phyloP scores from a whole-genome alignment of 2,888 invertebrate species.

The Hybos culiciformis region DNA sequence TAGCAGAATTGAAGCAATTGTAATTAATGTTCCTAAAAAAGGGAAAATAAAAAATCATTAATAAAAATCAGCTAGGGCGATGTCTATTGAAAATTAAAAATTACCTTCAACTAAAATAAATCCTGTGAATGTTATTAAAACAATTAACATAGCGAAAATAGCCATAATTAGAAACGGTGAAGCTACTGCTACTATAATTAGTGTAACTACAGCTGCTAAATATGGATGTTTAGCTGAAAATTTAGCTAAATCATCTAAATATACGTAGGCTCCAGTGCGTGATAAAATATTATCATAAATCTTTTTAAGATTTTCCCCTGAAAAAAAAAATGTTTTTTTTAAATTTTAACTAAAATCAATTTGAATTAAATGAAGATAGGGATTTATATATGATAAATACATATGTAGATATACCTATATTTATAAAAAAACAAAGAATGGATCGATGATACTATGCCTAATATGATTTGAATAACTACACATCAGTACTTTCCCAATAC shows the following conservation, averaged over 20 bases:
- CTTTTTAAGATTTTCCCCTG: constrained; percentile 11
- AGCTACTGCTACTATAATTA: constrained; percentile 15
- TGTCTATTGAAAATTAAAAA: neutral
- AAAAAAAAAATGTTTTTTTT: too few species aligned
- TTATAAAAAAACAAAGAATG: too few species aligned
- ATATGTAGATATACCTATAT: too few species aligned
- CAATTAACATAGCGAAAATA: constrained; percentile 26
- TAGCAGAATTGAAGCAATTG: constrained; percentile 27
- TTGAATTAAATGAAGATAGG: too few species aligned
- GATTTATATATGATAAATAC: too few species aligned
- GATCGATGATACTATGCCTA: too few species aligned
- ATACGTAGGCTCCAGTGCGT: constrained; percentile 13
- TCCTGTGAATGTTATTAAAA: constrained; percentile 31
- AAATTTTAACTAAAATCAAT: too few species aligned
- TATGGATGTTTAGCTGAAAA: constrained; percentile 17
- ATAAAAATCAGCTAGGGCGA: neutral
- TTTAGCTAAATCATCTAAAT: constrained; percentile 14
- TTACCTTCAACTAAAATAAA: constrained; percentile 33
- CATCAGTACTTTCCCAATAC: too few species aligned
- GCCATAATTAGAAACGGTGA: constrained; percentile 28
- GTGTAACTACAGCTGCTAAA: constrained; percentile 13
- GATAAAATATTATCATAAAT: constrained; percentile 9
- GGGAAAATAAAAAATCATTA: neutral
- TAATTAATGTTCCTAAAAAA: constrained; percentile 27
- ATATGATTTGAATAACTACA: too few species aligned